Evolutionary conservation across 2,888 invertebrate species (phyloP).

Genomic region (Tillus elongatus): DNA sequence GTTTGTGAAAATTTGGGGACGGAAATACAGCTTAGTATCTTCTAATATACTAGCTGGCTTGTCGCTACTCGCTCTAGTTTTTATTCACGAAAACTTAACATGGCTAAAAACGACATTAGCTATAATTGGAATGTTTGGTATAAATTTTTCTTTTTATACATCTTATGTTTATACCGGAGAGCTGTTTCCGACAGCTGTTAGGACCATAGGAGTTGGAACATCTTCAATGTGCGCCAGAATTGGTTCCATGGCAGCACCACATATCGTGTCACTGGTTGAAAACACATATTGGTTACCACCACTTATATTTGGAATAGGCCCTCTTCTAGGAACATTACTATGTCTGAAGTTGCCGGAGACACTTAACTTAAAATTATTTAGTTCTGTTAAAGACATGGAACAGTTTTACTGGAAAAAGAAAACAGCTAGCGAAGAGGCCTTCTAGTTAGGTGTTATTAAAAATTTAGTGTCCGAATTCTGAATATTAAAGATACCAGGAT

Average conservation of each 20-base stretch:
- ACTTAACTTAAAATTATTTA: slow-evolving; percentile 62
- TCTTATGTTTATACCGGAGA: slow-evolving; percentile 84
- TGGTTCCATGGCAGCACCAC: slow-evolving; percentile 80
- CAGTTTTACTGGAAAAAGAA: slow-evolving; percentile 33
- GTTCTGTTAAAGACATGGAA: slow-evolving; percentile 74
- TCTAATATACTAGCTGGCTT: slow-evolving; percentile 57
- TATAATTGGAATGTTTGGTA: slow-evolving; percentile 67
- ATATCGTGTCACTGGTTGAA: slow-evolving; percentile 56
- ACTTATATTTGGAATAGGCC: slow-evolving; percentile 60
- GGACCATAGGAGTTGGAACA: slow-evolving; percentile 78
- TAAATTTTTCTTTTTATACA: slow-evolving; percentile 75
- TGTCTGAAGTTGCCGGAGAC: slow-evolving; percentile 71
- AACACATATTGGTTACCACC: slow-evolving; percentile 58
- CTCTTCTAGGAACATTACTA: slow-evolving; percentile 58
- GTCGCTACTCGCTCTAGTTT: slow-evolving; percentile 54
- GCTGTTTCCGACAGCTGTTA: slow-evolving; percentile 78
- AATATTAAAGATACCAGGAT: too few species aligned
- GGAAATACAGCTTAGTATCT: slow-evolving; percentile 56
- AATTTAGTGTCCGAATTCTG: too few species aligned
- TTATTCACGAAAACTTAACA: slow-evolving; percentile 45
- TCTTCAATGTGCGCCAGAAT: slow-evolving; percentile 78
- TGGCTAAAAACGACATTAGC: slow-evolving; percentile 56
- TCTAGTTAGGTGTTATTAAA: too few species aligned
- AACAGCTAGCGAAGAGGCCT: too few species aligned
- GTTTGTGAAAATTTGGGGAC: slow-evolving; percentile 56